Percentiles rank a stretch among this genome's conserved stretches.
These are phyloP conservation scores for Melanotus villosus DNA, from an alignment of 2,888 invertebrate species.

Conservation along the genomic window DNA sequence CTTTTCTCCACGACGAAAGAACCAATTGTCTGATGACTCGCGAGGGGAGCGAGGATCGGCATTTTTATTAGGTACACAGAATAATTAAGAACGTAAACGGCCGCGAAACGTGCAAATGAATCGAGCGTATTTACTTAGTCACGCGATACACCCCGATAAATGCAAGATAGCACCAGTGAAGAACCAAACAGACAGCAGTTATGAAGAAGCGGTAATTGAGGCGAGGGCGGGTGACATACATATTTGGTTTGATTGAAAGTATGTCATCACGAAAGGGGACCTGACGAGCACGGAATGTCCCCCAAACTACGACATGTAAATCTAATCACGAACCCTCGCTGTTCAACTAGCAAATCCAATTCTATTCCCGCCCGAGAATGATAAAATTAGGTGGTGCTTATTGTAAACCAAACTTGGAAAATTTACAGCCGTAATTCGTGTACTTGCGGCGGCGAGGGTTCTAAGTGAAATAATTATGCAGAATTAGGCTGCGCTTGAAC, in stretches of 20 bases:
- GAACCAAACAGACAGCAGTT: constrained; percentile 24
- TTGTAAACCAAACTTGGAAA: constrained; percentile 72
- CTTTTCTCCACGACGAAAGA: neutral
- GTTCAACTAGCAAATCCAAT: constrained; percentile 70
- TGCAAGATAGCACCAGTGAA: too few relatives aligned
- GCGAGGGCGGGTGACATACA: constrained; percentile 57
- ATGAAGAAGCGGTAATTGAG: constrained; percentile 40
- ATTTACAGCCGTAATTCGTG: constrained; percentile 68
- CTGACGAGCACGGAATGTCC: constrained; percentile 52
- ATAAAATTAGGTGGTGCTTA: constrained; percentile 71
- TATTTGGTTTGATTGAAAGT: constrained; percentile 64
- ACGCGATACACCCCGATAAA: constrained; percentile 18
- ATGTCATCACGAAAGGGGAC: constrained; percentile 63
- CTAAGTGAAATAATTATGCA: constrained; percentile 67
- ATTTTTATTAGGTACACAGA: constrained; percentile 9
- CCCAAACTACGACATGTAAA: constrained; percentile 67
- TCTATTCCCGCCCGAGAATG: constrained; percentile 67
- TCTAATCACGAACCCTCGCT: constrained; percentile 68
- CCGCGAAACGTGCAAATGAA: constrained; percentile 10
- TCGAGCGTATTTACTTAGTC: constrained; percentile 20
- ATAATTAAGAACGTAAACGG: constrained; percentile 23
- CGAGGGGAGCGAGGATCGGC: constrained; percentile 7
- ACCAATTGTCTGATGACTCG: neutral
- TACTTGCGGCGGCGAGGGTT: constrained; percentile 65
- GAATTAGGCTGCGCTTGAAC: constrained; percentile 66